A percentile compares a stretch with the other conserved stretches of the same genome.
Conservation (phyloP, 2,797 vertebrate genomes). For the Apodemus agrarius region DNA sequence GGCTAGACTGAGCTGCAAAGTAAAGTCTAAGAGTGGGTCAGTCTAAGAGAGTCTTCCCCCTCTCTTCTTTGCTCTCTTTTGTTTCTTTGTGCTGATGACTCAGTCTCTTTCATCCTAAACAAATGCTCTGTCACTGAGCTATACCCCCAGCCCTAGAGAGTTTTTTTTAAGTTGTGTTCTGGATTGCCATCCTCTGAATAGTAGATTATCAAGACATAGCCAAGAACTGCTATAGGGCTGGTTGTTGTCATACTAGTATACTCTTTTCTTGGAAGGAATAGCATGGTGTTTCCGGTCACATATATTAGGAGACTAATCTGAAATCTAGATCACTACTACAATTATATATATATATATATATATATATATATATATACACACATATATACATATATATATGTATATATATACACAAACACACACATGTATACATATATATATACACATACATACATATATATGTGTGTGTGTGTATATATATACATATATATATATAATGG, state of each 20-base stretch:
- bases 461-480: no score
- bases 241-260: neutral
- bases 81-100: neutral
- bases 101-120: neutral
- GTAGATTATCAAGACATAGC: constrained; percentile 23
- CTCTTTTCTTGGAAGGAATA: constrained; percentile 25
- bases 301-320: constrained; percentile 35
- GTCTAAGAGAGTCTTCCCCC: neutral
- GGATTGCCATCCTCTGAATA: constrained; percentile 32
- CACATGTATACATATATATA: no score
- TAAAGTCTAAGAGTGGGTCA: neutral
- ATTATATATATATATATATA: neutral
- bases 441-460: no score
- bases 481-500: neutral
- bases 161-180: constrained; percentile 10
- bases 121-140: neutral
- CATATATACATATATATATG: no score
- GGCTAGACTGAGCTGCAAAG: neutral
- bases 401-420: no score
- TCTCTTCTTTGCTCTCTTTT: neutral
- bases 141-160: neutral
- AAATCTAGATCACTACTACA: constrained; percentile 11
- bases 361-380: neutral
- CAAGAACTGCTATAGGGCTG: neutral
- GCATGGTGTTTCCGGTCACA: neutral